Base-by-base conservation (phyloP, 2,797 vertebrate species). In the Dicrostonyx torquatus region DNA sequence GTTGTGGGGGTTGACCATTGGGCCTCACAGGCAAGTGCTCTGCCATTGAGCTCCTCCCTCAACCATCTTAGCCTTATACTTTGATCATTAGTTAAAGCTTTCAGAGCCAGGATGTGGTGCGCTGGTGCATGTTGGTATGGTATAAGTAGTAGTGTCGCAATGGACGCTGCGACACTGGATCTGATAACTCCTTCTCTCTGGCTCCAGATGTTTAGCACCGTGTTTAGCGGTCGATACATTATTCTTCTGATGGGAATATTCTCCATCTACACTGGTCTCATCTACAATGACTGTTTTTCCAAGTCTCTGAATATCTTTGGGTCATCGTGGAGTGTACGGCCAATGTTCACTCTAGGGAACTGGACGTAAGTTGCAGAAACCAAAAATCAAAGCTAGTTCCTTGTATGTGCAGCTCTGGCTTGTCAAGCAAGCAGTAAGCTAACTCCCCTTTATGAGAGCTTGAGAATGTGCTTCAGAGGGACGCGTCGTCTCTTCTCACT, bases 231-330 rank as follows among this genome's bases (percentile, higher is more conserved):
- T 0, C 99, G 99, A 5, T 99, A 99, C 98, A 99, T 99, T 95
- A 99, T 99, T 97, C 99, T 99, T 20, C 97, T 99, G 94, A 99
- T 99, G 99, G 99, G 99, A 1, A 29, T 99, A 29, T 99, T 99
- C 98, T 99, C 99, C 34, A 98, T 99, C 14, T 99, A 99, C 98
- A 99, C 99, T 0, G 99, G 99, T 60, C 98, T 99, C 97, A 99
- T 99, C 98, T 99, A 99, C 98, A 99, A 99, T 0, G 99, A 99
- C 98, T 99, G 99, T 97, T 99, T 99, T 98, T 99, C 99, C 97
- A 99, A 99, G 97, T 99, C 99, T 9, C 98, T 99, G 31, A 99
- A 99, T 64, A 96, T 99, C 89, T 99, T 99, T 0, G 99, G 99
- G 15, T 99, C 99, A 0, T 99, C 99, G 0, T 99, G 99, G 99